These are phyloP conservation scores for Cyphomyrus discorhynchus DNA, from an alignment of 2,113 vertebrate genomes.

Conservation along the genomic window DNA sequence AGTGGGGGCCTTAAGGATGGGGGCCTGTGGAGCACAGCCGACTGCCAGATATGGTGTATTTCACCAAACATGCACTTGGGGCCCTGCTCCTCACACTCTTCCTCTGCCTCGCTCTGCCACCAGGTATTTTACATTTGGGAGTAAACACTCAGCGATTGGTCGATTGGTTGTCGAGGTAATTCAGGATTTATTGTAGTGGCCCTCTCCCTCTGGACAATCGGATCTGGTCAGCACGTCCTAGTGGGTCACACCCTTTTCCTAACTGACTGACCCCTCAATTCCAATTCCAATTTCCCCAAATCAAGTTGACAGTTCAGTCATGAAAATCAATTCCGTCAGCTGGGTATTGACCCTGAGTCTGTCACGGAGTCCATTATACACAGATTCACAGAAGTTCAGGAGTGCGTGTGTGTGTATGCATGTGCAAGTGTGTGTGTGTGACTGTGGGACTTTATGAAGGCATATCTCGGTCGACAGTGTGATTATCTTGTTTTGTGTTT, in stretches of 20 bases:
- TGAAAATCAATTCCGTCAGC: conserved; percentile 50
- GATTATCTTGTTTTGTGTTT: neutral
- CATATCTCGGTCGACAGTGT: neutral
- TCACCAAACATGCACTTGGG: neutral
- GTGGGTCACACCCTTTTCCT: conserved; percentile 23
- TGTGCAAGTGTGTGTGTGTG: neutral
- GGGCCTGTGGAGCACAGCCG: too few relatives aligned
- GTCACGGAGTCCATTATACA: conserved; percentile 11
- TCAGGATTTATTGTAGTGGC: conserved; percentile 8
- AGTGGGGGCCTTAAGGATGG: too few relatives aligned
- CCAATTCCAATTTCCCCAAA: conserved; percentile 34
- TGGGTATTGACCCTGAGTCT: conserved; percentile 33
- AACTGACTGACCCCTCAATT: conserved; percentile 43
- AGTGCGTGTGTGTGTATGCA: neutral
- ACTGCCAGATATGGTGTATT: neutral
- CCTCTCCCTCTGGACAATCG: conserved; percentile 25
- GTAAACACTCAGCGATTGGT: neutral
- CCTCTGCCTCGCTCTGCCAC: neutral
- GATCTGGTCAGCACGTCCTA: neutral
- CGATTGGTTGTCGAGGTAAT: conserved; percentile 19
- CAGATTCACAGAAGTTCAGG: neutral
- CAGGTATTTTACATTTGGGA: conserved; percentile 20
- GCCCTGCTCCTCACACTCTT: neutral
- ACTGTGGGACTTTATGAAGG: neutral
- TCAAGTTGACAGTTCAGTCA: conserved; percentile 39